phyloP scores from a whole-genome alignment of 2,888 invertebrate species.

The Polyommatus icarus region DNA sequence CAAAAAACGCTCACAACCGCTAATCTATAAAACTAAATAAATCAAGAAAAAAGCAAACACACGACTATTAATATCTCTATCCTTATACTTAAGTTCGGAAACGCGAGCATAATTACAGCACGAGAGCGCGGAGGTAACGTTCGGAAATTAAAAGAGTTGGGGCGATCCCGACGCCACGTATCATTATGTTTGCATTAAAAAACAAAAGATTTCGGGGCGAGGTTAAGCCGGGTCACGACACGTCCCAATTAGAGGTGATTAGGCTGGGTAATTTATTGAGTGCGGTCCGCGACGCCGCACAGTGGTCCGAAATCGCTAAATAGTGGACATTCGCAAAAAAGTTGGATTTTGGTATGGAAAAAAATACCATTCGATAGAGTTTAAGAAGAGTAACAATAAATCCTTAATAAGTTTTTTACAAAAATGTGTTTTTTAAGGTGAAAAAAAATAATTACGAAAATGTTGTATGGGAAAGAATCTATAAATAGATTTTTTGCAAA shows the following conservation, averaged over 20 bases:
- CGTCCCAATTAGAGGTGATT: conserved; percentile 78
- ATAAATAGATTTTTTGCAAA: too few species aligned
- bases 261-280: conserved; percentile 76
- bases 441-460: too few species aligned
- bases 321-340: too few species aligned
- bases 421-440: too few species aligned
- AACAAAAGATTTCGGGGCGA: conserved; percentile 69
- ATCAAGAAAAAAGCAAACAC: conserved; percentile 75
- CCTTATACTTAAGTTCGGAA: conserved; percentile 75
- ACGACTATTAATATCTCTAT: conserved; percentile 77
- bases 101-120: conserved; percentile 74
- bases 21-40: conserved; percentile 74
- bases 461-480: too few species aligned
- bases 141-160: conserved; percentile 71
- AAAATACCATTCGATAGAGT: too few species aligned
- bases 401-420: too few species aligned
- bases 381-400: too few species aligned
- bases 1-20: conserved; percentile 68
- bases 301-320: too few species aligned
- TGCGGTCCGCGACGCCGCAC: conserved; percentile 65
- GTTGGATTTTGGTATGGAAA: too few species aligned
- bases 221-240: conserved; percentile 79
- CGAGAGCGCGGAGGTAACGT: conserved; percentile 63
- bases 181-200: conserved; percentile 78
- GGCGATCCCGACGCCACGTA: conserved; percentile 61